phyloP scores from a whole-genome alignment of 2,888 invertebrate genomes.

The Sarcophaga carnaria region DNA sequence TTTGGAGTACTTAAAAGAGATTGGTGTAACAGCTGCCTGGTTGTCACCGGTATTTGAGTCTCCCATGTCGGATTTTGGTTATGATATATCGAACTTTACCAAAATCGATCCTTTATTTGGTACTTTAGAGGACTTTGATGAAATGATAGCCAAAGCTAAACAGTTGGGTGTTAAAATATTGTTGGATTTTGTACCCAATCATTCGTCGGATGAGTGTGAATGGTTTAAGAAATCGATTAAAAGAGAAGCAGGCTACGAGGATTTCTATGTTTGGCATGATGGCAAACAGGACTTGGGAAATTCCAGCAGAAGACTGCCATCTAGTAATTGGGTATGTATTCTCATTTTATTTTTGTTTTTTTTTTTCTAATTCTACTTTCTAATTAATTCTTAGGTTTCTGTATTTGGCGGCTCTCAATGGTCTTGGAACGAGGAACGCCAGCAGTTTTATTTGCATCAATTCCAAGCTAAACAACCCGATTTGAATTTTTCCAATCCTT shows the following conservation, averaged over 20 bases:
- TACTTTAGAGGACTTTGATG: slow-evolving; percentile 86
- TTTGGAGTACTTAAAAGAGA: slow-evolving; percentile 85
- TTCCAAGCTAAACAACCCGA: slow-evolving; percentile 87
- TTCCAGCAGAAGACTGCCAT: slow-evolving; percentile 43
- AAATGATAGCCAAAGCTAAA: slow-evolving; percentile 83
- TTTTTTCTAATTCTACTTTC: background rate
- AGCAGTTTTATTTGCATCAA: slow-evolving; percentile 88
- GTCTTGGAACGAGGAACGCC: slow-evolving; percentile 85
- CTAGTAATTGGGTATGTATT: slow-evolving; percentile 76
- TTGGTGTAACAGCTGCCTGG: slow-evolving; percentile 87
- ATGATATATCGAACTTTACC: slow-evolving; percentile 88
- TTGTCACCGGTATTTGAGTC: slow-evolving; percentile 89
- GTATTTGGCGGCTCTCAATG: slow-evolving; percentile 87
- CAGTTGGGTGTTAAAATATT: slow-evolving; percentile 83
- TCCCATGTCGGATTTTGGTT: slow-evolving; percentile 90
- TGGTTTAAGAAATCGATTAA: slow-evolving; percentile 91
- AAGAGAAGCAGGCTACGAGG: slow-evolving; percentile 85
- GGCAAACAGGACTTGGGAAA: slow-evolving; percentile 80
- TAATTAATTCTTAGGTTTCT: slow-evolving; percentile 71
- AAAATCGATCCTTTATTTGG: slow-evolving; percentile 86
- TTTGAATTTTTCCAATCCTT: slow-evolving; percentile 88
- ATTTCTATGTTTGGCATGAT: slow-evolving; percentile 90
- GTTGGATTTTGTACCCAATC: slow-evolving; percentile 87
- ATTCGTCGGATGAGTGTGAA: slow-evolving; percentile 89
- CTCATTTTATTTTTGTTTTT: background rate